Conservation (phyloP, 2,888 invertebrate species). For the Rotaria socialis region DNA sequence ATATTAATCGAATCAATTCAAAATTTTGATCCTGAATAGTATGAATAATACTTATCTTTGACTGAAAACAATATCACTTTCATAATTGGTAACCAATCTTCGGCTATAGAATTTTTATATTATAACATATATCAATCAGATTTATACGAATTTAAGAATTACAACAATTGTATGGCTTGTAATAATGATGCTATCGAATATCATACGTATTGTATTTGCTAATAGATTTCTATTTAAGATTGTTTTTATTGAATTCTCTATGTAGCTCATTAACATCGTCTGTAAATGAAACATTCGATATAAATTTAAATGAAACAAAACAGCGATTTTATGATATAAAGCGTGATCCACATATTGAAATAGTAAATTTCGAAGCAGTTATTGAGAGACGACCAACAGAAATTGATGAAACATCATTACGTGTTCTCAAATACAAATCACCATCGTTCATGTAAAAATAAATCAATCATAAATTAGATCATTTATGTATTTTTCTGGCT, state of each 20-base stretch:
- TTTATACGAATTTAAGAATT: background rate
- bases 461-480: background rate
- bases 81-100: too few relatives aligned
- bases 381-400: constrained; percentile 55
- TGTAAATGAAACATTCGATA: background rate
- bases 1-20: background rate
- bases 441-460: constrained; percentile 55
- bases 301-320: background rate
- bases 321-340: background rate
- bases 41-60: too few relatives aligned
- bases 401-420: constrained; percentile 55
- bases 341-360: background rate
- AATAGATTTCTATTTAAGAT: background rate
- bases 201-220: background rate
- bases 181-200: background rate
- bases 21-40: background rate
- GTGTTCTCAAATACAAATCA: constrained; percentile 56
- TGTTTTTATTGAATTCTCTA: background rate
- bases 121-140: background rate
- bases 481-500: background rate
- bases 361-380: constrained; percentile 44
- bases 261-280: background rate
- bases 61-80: too few relatives aligned
- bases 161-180: background rate
- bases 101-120: background rate